Conservation (phyloP, 1,140 invertebrate genomes). For the Pararge aegeria region DNA sequence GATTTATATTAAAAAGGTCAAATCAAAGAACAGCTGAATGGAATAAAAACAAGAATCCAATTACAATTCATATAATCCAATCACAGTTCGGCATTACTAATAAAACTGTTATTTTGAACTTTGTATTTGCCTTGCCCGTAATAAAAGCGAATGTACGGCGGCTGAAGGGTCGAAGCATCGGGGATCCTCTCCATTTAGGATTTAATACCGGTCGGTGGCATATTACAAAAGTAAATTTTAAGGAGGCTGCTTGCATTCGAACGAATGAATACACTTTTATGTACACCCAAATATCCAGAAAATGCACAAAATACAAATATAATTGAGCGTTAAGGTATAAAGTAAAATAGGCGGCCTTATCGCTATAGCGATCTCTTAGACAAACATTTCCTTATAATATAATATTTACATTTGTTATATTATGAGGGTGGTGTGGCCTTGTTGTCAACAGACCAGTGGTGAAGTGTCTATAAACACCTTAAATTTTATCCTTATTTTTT, state of each 20-base stretch:
- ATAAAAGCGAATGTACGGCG: conserved; percentile 22
- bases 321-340: too few species aligned
- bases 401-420: too few species aligned
- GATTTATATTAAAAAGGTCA: conserved; percentile 15
- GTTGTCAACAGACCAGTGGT: too few species aligned
- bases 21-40: conserved; percentile 30
- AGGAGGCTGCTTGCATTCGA: neutral
- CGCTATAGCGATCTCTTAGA: too few species aligned
- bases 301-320: too few species aligned
- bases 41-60: conserved; percentile 37
- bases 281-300: too few species aligned
- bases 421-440: too few species aligned
- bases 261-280: too few species aligned
- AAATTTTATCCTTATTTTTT: too few species aligned
- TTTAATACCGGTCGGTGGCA: conserved; percentile 11
- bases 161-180: conserved; percentile 13
- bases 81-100: conserved; percentile 26
- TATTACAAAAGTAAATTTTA: neutral
- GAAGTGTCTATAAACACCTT: too few species aligned
- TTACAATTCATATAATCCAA: conserved; percentile 38
- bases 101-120: conserved; percentile 33
- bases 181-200: conserved; percentile 2
- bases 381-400: too few species aligned
- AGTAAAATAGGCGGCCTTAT: too few species aligned
- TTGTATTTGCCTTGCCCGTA: conserved; percentile 21